These are phyloP conservation scores for Eupeodes latifasciatus DNA, from an alignment of 2,888 invertebrate species.

Conservation along the genomic window DNA sequence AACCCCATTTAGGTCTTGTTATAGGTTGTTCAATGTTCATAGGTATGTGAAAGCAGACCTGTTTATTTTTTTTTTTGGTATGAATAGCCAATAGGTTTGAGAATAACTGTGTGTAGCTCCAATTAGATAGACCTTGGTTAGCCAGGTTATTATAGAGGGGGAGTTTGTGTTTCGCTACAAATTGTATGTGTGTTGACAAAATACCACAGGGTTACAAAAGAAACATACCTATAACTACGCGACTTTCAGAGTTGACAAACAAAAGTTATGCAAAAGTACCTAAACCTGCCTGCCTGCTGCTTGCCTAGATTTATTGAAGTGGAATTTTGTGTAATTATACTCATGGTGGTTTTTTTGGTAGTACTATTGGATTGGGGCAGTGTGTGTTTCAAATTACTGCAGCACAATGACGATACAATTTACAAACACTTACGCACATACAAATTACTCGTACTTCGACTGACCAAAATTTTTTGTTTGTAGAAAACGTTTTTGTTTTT, in stretches of 20 bases:
- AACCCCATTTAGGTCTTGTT: background rate
- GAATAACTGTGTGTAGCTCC: slow-evolving; percentile 2
- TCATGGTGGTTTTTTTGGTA: slow-evolving; percentile 18
- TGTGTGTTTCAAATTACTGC: slow-evolving; percentile 10
- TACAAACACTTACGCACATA: background rate
- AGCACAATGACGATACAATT: background rate
- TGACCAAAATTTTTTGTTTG: background rate
- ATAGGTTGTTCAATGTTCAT: background rate
- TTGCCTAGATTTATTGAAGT: slow-evolving; percentile 39
- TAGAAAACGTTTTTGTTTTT: background rate
- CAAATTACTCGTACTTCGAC: slow-evolving; percentile 8
- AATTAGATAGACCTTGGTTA: slow-evolving; percentile 36
- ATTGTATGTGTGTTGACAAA: slow-evolving; percentile 32
- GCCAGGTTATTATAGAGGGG: slow-evolving; percentile 26
- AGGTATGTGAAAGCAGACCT: background rate
- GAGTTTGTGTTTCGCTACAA: background rate
- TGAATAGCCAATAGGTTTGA: slow-evolving; percentile 4
- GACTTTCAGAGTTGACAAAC: slow-evolving; percentile 33
- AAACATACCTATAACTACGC: background rate
- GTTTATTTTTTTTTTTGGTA: background rate
- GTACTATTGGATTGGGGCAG: background rate
- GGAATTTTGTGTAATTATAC: slow-evolving; percentile 50
- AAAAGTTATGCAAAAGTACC: slow-evolving; percentile 34
- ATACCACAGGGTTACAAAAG: background rate
- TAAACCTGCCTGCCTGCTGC: background rate